These are phyloP conservation scores for Tyrannus savana DNA, from an alignment of 2,113 vertebrate species.

Conservation along the genomic window DNA sequence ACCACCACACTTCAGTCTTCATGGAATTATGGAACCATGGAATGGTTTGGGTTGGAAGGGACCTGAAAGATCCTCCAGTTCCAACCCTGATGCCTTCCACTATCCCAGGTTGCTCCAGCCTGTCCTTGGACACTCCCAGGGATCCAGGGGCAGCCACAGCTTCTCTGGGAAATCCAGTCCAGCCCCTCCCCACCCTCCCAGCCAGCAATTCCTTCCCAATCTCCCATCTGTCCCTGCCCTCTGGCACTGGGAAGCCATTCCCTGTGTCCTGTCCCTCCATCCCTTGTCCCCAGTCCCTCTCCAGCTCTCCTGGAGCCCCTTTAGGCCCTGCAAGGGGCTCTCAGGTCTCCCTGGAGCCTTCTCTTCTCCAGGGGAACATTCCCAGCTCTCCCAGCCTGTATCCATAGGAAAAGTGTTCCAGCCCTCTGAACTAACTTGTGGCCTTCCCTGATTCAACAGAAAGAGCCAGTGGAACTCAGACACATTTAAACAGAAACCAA, in stretches of 20 bases:
- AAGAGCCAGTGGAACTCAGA: background rate
- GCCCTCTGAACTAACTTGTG: background rate
- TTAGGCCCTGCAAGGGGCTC: rapidly evolving
- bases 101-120: rapidly evolving
- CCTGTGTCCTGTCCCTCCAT: background rate
- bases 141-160: background rate
- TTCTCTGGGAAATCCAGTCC: background rate
- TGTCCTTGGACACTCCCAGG: background rate
- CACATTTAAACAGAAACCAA: background rate
- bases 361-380: rapidly evolving
- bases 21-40: background rate
- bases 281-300: background rate
- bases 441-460: background rate
- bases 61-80: rapidly evolving
- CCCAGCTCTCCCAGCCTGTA: background rate
- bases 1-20: background rate
- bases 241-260: background rate
- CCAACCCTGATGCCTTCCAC: background rate
- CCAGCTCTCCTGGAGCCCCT: background rate
- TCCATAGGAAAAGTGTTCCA: background rate
- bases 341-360: background rate
- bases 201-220: background rate
- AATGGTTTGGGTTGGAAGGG: background rate
- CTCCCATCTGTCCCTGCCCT: background rate
- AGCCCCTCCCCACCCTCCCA: background rate